phyloP scores from a whole-genome alignment of 2,113 vertebrate species.

The Poicephalus meyeri region DNA sequence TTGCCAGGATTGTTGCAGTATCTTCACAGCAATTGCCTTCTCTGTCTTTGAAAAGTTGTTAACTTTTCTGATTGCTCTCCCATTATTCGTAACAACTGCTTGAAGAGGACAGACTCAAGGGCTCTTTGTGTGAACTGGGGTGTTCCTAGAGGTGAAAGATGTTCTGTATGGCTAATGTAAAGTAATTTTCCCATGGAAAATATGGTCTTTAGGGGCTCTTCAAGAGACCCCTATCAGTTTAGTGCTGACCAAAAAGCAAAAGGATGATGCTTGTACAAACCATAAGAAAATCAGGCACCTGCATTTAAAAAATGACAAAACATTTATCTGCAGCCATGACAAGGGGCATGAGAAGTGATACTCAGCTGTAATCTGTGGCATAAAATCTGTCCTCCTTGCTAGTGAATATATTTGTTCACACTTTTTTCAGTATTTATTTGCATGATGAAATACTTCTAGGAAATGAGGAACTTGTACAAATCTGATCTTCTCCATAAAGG shows the following conservation, averaged over 20 bases:
- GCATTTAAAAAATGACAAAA: not conserved
- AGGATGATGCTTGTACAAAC: not conserved
- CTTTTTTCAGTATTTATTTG: not conserved
- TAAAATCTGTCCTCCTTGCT: not conserved
- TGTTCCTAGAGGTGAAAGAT: not conserved
- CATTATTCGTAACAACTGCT: not conserved
- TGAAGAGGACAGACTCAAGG: not conserved
- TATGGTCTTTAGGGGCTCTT: not conserved
- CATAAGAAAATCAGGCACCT: not conserved
- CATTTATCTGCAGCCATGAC: not conserved
- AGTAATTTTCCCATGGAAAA: not conserved
- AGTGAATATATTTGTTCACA: not conserved
- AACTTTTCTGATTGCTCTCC: not conserved
- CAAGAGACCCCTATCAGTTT: not conserved
- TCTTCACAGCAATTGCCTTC: not conserved
- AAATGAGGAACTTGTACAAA: not conserved
- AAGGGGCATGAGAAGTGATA: not conserved
- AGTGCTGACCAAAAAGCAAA: not conserved
- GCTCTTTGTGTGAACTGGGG: not conserved
- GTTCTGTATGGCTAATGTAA: not conserved
- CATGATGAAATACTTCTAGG: not conserved
- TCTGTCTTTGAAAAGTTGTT: not conserved
- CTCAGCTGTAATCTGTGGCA: not conserved
- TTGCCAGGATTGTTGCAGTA: not conserved
- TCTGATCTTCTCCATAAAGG: not conserved